Percentiles rank a stretch among this genome's conserved stretches.
These are phyloP conservation scores for Anthoscopus minutus DNA, from an alignment of 2,113 vertebrate genomes.

Conservation along the genomic window DNA sequence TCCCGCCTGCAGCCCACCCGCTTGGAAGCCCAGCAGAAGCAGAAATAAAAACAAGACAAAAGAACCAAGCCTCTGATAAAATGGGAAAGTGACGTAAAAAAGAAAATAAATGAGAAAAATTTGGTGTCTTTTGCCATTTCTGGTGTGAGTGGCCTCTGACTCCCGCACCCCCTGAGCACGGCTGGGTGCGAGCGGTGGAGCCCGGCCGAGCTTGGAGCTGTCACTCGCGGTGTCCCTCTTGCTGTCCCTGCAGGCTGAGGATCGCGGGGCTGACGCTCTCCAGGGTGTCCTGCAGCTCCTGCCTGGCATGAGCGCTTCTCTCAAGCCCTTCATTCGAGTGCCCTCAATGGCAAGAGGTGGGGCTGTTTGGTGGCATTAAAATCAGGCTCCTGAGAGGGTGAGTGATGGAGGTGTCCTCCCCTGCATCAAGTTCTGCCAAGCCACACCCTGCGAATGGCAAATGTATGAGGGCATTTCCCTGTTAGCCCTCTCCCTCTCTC, in stretches of 20 bases:
- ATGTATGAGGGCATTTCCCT: rapidly evolving
- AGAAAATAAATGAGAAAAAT: neutral
- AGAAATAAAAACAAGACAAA: no score
- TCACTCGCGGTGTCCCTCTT: rapidly evolving
- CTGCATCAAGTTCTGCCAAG: neutral
- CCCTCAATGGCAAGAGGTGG: slow-evolving; percentile 51
- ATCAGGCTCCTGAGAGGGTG: slow-evolving; percentile 61
- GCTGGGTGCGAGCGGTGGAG: neutral
- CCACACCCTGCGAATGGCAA: rapidly evolving
- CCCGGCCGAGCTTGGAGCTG: rapidly evolving
- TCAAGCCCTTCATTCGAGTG: slow-evolving; percentile 49
- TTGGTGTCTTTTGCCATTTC: neutral
- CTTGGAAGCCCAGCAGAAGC: neutral
- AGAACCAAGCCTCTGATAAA: neutral
- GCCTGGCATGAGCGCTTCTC: slow-evolving; percentile 26
- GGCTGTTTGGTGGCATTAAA: slow-evolving; percentile 53
- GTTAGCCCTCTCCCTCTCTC: rapidly evolving
- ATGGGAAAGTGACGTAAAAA: neutral
- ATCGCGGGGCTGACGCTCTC: slow-evolving; percentile 55
- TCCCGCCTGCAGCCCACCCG: rapidly evolving
- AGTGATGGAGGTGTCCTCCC: neutral
- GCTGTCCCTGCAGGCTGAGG: slow-evolving; percentile 3
- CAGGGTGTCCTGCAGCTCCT: slow-evolving; percentile 55
- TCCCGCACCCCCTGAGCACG: rapidly evolving
- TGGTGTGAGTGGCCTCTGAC: neutral